A percentile compares a stretch with the other conserved stretches of the same genome.
phyloP scores from a whole-genome alignment of 2,888 invertebrate genomes.

The Erebia aethiops region DNA sequence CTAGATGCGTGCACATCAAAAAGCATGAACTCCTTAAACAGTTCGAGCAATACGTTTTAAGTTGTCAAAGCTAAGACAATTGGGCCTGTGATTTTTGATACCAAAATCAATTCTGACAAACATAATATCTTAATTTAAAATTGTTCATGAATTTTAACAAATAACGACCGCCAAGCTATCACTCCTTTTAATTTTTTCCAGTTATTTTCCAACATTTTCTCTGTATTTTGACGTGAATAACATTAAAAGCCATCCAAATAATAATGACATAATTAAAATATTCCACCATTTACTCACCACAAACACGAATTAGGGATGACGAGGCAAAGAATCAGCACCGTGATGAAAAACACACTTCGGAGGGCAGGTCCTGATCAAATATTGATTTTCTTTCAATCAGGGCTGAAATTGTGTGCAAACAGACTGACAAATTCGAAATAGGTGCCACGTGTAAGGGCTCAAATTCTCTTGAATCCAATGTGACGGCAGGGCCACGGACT shows the following conservation, averaged over 20 bases:
- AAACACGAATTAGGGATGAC: conserved; percentile 21
- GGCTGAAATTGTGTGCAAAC: conserved; percentile 37
- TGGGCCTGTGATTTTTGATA: too few relatives aligned
- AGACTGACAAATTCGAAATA: conserved; percentile 26
- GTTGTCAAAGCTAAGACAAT: too few relatives aligned
- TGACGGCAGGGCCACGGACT: background rate
- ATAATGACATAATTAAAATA: conserved; percentile 11
- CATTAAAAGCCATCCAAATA: background rate
- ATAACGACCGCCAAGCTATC: too few relatives aligned
- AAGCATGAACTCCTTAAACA: too few relatives aligned
- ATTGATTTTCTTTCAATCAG: conserved; percentile 42
- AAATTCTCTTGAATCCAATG: conserved; percentile 6
- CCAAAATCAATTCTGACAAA: too few relatives aligned
- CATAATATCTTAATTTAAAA: too few relatives aligned
- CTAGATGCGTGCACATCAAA: too few relatives aligned
- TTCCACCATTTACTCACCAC: conserved; percentile 16
- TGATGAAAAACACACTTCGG: conserved; percentile 25
- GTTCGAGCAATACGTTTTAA: too few relatives aligned
- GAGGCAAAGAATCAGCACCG: conserved; percentile 23
- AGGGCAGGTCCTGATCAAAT: conserved; percentile 33
- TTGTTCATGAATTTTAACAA: too few relatives aligned
- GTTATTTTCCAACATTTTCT: background rate
- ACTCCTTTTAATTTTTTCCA: too few relatives aligned
- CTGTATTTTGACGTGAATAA: background rate
- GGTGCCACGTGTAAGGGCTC: conserved; percentile 25